Evolutionary conservation across 2,113 vertebrate species (phyloP), one percentile per base, ranked within the genome.

Genomic region (Lagopus leucura): DNA sequence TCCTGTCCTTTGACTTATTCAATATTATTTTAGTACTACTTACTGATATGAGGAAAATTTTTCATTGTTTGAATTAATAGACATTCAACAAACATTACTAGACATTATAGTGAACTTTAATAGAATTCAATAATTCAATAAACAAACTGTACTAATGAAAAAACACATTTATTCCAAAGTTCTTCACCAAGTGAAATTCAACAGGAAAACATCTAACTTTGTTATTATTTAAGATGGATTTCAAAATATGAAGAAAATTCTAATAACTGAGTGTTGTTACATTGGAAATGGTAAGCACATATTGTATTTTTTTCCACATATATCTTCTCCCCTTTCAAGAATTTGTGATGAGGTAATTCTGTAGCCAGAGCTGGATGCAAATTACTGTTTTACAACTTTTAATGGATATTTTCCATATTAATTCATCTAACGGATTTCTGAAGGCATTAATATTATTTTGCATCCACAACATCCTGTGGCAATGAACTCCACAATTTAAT

Each of bases 191-290:
- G 1, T 36, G 20, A 61, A 89, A 87, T 21, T 34, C 79, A 72
- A 22, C 2, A 40, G 10, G 32, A 75, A 79, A 40, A 34, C 8
- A 0, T 65, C 15, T 61, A 10, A 28, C 11, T 45, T 25, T 58
- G 7, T 54, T 6, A 17, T 79, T 38, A 10, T 1, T 6, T 45
- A 50, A 77, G 1, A 25, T 13, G 3, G 6, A 13, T 67, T 61
- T 76, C 1, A 58, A 88, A 76, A 14, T n/a, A 0, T 4, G 3
- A 32, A 2, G 14, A 50, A 7, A 18, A n/a, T 25, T 10, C 52
- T 30, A 52, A 78, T 47, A 64, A 13, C 25, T 20, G 7, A 60
- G 0, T 30, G 27, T n/a, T 4, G 2, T 0, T 80, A 1, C 16
- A 50, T 2, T 42, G 17, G 12, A 76, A 7, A 36, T 8, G 3